A percentile compares a stretch with the other conserved stretches of the same genome.
Evolutionary conservation across 35 echinoderm and acorn worm genomes (phyloP).

Genomic region (Heliocidaris erythrogramma): DNA sequence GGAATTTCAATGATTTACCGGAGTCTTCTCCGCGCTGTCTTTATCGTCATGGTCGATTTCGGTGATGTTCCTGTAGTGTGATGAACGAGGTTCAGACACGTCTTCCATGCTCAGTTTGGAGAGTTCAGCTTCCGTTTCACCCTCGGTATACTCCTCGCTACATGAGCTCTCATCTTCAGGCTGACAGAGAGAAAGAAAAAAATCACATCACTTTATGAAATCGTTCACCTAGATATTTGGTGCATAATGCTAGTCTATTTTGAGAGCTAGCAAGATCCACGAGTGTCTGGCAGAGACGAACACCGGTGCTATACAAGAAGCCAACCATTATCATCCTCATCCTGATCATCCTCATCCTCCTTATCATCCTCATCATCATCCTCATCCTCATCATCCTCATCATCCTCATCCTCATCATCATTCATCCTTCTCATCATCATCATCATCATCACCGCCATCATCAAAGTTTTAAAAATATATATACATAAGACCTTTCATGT

Average conservation of each 20-base stretch:
- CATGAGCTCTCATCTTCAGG: conserved; percentile 36
- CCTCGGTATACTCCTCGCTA: conserved; percentile 45
- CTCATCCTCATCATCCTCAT: background rate
- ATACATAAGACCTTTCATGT: no score
- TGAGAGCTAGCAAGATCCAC: no score
- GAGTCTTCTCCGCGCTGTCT: background rate
- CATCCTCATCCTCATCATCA: background rate
- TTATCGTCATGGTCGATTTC: background rate
- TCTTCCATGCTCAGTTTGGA: conserved; percentile 21
- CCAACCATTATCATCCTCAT: background rate
- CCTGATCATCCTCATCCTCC: background rate
- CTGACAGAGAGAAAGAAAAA: background rate
- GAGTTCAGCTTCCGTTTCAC: background rate
- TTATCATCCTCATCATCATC: background rate
- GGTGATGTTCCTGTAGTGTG: background rate
- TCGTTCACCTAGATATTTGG: no score
- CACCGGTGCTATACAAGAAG: no score
- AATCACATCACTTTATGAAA: no score
- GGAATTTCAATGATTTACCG: background rate
- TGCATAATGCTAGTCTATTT: no score
- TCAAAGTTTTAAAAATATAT: background rate
- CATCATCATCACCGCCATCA: background rate
- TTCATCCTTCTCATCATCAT: background rate
- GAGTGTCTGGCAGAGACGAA: no score
- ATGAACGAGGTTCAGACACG: conserved; percentile 25